Percentiles rank a stretch among this genome's conserved stretches.
These are phyloP conservation scores for Miniopterus natalensis DNA, from an alignment of 2,113 vertebrate species.

Conservation along the genomic window DNA sequence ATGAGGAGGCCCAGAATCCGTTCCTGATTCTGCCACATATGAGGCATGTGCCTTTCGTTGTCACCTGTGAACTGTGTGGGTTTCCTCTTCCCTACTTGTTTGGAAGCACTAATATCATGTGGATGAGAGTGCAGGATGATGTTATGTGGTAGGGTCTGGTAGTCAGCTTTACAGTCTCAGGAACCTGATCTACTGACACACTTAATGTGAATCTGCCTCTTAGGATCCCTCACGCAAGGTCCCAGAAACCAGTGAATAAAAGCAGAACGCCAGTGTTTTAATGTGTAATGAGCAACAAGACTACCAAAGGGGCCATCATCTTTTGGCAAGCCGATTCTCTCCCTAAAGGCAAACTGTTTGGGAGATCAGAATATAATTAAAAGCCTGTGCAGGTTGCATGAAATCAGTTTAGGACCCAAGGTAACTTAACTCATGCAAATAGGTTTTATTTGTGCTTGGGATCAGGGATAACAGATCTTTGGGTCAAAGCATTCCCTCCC, in stretches of 20 bases:
- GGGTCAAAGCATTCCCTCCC: background rate
- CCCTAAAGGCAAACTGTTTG: background rate
- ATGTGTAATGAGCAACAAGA: conserved; percentile 40
- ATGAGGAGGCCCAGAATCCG: background rate
- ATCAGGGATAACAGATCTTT: background rate
- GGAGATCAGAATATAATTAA: conserved; percentile 35
- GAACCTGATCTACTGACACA: background rate
- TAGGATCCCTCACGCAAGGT: background rate
- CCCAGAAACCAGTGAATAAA: conserved; percentile 4
- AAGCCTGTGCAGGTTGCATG: background rate
- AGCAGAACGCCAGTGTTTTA: background rate
- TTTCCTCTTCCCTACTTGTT: background rate
- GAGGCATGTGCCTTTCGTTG: background rate
- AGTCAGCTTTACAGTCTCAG: background rate
- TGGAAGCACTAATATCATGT: background rate
- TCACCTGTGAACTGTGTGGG: background rate
- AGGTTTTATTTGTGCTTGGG: background rate
- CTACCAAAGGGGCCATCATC: background rate
- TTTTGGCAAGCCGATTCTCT: background rate
- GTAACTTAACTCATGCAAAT: conserved; percentile 2
- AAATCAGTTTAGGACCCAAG: background rate
- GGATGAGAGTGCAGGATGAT: background rate
- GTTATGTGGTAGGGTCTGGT: background rate
- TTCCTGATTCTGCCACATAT: background rate
- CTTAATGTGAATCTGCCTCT: background rate